A percentile compares a stretch with the other conserved stretches of the same genome.
Conservation (phyloP, 2,888 invertebrate species). For the Cheiracanthium punctorium region DNA sequence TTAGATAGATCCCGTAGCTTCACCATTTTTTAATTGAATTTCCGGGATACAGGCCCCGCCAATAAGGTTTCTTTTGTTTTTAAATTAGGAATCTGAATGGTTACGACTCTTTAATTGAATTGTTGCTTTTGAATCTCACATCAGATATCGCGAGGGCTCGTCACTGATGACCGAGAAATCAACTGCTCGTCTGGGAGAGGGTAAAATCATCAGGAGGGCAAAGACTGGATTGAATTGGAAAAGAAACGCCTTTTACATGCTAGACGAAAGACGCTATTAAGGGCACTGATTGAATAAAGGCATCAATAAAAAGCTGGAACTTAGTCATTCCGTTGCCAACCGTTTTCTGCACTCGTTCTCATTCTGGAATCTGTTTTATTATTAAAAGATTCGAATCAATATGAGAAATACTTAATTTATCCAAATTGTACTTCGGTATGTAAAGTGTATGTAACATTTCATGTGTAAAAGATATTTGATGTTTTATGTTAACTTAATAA, state of each 20-base stretch:
- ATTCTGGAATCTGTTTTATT: too few species aligned
- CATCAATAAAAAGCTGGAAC: too few species aligned
- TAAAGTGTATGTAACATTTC: too few species aligned
- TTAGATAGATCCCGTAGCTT: slow-evolving; percentile 48
- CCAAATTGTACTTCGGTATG: too few species aligned
- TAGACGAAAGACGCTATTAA: too few species aligned
- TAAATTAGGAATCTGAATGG: slow-evolving; percentile 50
- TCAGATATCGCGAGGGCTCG: slow-evolving; percentile 16
- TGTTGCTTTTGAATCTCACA: slow-evolving; percentile 57
- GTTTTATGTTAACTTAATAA: too few species aligned
- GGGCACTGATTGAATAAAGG: too few species aligned
- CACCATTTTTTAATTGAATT: slow-evolving; percentile 61
- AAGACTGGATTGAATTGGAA: not conserved
- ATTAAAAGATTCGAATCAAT: too few species aligned
- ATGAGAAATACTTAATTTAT: too few species aligned
- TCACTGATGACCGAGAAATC: not conserved
- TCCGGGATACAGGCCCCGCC: slow-evolving; percentile 19
- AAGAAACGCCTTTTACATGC: not conserved
- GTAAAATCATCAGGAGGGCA: not conserved
- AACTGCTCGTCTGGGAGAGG: not conserved
- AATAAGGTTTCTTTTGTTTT: slow-evolving; percentile 43
- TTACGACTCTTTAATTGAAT: slow-evolving; percentile 58
- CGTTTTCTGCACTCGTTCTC: too few species aligned
- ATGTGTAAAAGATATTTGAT: too few species aligned
- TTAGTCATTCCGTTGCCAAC: too few species aligned